Evolutionary conservation across 2,797 vertebrate species (phyloP).

Genomic region (Poecilia wingei): DNA sequence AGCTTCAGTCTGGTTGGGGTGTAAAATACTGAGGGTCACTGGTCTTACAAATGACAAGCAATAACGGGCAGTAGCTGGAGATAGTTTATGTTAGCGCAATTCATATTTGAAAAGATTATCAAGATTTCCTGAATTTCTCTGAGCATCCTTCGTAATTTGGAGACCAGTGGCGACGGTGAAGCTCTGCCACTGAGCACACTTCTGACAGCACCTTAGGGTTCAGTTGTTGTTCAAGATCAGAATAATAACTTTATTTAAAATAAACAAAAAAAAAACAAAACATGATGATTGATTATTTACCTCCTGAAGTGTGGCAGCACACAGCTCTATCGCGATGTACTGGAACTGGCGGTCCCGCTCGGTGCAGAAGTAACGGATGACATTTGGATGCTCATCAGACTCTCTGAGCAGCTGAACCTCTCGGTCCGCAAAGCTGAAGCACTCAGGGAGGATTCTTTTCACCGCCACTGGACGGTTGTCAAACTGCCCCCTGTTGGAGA

Average conservation of each 20-base stretch:
- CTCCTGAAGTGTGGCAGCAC: slow-evolving; percentile 93
- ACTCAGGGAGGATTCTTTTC: slow-evolving; percentile 96
- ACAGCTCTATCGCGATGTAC: slow-evolving; percentile 97
- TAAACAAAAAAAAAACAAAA: neutral
- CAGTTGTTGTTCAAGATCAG: neutral
- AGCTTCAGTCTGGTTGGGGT: neutral
- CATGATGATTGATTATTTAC: slow-evolving; percentile 64
- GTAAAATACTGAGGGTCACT: neutral
- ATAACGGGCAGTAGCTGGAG: neutral
- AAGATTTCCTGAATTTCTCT: neutral
- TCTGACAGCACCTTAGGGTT: neutral
- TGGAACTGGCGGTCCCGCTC: slow-evolving; percentile 98
- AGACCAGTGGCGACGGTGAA: neutral
- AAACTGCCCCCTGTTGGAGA: slow-evolving; percentile 88
- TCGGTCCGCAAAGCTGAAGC: slow-evolving; percentile 96
- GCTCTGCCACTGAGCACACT: neutral
- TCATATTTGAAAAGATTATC: neutral
- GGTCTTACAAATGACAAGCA: neutral
- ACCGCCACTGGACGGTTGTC: slow-evolving; percentile 94
- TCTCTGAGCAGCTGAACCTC: slow-evolving; percentile 95
- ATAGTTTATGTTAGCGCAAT: too few relatives aligned
- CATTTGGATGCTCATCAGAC: slow-evolving; percentile 95
- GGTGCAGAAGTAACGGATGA: slow-evolving; percentile 98
- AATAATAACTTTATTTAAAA: neutral
- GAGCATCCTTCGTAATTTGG: neutral